phyloP scores from a whole-genome alignment of 2,888 invertebrate genomes.

The Macrophya annulata region DNA sequence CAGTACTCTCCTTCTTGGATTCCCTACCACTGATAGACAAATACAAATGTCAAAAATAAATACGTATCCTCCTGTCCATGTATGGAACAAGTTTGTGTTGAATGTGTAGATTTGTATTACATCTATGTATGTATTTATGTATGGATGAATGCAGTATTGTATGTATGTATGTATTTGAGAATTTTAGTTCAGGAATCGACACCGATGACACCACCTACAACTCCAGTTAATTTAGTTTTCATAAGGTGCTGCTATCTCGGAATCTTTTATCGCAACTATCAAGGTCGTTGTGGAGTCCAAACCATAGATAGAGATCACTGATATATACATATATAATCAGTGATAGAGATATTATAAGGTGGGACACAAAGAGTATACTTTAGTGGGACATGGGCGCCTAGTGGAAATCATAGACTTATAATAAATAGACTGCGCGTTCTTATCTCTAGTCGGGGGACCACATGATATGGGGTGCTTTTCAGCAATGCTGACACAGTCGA shows the following conservation, averaged over 20 bases:
- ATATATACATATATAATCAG: too few relatives aligned
- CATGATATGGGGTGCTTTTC: too few relatives aligned
- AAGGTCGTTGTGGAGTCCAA: too few relatives aligned
- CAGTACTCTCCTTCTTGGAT: neutral
- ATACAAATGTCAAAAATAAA: slow-evolving; percentile 30
- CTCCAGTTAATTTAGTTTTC: neutral
- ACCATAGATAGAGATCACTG: too few relatives aligned
- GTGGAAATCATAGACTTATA: too few relatives aligned
- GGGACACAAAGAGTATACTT: too few relatives aligned
- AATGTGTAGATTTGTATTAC: neutral
- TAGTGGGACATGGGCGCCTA: too few relatives aligned
- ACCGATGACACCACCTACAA: slow-evolving; percentile 1
- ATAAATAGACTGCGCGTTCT: too few relatives aligned
- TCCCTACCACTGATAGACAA: slow-evolving; percentile 5
- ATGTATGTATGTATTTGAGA: too few relatives aligned
- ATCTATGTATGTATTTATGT: neutral
- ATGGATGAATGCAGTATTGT: neutral
- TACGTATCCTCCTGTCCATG: neutral
- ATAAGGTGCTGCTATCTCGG: neutral
- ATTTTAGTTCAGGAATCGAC: slow-evolving; percentile 8
- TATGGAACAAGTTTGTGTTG: neutral
- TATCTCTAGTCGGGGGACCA: too few relatives aligned
- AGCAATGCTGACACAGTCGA: too few relatives aligned
- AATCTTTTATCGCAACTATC: neutral
- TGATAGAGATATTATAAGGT: too few relatives aligned